A percentile compares a stretch with the other conserved stretches of the same genome.
phyloP scores from a whole-genome alignment of 2,113 vertebrate genomes.

The Pluvialis apricaria region DNA sequence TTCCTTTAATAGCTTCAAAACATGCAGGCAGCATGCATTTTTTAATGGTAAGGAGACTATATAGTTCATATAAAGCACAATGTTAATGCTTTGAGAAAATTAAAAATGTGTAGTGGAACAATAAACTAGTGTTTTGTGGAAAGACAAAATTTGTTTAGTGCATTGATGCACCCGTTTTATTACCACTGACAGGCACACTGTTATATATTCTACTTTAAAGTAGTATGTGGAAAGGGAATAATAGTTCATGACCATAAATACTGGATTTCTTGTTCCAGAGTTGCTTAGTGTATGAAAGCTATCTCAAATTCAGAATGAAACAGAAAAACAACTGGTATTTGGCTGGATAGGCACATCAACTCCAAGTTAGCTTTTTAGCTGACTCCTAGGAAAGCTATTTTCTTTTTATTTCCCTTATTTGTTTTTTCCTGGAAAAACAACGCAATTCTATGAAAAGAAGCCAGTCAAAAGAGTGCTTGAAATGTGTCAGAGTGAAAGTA shows the following conservation, averaged over 20 bases:
- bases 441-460: not conserved
- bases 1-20: not conserved
- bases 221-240: not conserved
- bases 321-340: not conserved
- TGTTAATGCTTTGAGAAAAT: not conserved
- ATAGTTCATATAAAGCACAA: not conserved
- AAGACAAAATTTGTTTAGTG: not conserved
- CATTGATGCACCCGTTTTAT: not conserved
- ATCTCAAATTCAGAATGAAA: not conserved
- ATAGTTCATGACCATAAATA: not conserved
- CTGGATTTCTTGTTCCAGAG: not conserved
- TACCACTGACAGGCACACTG: not conserved
- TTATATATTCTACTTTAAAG: not conserved
- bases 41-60: not conserved
- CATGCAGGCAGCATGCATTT: not conserved
- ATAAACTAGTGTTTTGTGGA: not conserved
- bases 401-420: not conserved
- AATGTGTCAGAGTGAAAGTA: not conserved
- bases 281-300: not conserved
- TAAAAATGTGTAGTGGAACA: not conserved
- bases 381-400: not conserved
- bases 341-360: not conserved
- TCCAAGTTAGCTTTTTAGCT: not conserved
- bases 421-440: not conserved
- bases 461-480: not conserved